phyloP scores from a whole-genome alignment of 2,797 vertebrate genomes.

The Hypotaenidia okinawae region DNA sequence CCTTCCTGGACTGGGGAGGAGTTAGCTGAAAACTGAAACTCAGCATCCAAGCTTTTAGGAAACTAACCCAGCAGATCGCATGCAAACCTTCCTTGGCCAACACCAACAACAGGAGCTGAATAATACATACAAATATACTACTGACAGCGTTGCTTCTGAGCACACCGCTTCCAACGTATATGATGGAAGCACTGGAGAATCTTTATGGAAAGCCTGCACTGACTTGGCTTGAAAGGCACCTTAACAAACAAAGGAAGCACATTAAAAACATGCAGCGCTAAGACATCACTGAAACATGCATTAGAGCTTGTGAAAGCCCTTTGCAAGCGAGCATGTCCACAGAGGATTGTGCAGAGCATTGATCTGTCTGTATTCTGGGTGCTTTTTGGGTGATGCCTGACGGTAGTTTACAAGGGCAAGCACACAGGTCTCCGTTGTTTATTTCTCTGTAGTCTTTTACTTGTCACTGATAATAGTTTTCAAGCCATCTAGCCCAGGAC shows the following conservation, averaged over 20 bases:
- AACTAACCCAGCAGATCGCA: constrained; percentile 22
- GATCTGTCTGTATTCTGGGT: constrained; percentile 61
- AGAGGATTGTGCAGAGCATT: constrained; percentile 51
- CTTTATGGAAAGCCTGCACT: constrained; percentile 23
- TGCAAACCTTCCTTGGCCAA: constrained; percentile 16
- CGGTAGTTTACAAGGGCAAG: constrained; percentile 54
- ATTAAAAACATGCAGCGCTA: constrained; percentile 56
- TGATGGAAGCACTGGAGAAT: constrained; percentile 19
- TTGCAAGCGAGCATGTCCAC: constrained; percentile 38
- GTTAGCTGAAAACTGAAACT: constrained; percentile 41
- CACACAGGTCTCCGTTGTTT: constrained; percentile 61
- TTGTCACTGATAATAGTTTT: constrained; percentile 71
- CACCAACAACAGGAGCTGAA: constrained; percentile 30
- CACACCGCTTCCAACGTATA: background rate
- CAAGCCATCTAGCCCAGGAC: constrained; percentile 46
- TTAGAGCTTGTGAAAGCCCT: constrained; percentile 48
- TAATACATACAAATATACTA: constrained; percentile 43
- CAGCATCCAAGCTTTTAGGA: constrained; percentile 49
- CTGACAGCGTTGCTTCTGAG: background rate
- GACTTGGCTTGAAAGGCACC: constrained; percentile 45
- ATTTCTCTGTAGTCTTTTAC: constrained; percentile 64
- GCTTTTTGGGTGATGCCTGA: constrained; percentile 50
- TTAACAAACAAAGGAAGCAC: constrained; percentile 60
- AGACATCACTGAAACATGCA: constrained; percentile 62
- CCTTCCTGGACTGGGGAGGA: background rate